These are phyloP conservation scores for Limenitis arthemis DNA, from an alignment of 2,888 invertebrate species.

Conservation along the genomic window DNA sequence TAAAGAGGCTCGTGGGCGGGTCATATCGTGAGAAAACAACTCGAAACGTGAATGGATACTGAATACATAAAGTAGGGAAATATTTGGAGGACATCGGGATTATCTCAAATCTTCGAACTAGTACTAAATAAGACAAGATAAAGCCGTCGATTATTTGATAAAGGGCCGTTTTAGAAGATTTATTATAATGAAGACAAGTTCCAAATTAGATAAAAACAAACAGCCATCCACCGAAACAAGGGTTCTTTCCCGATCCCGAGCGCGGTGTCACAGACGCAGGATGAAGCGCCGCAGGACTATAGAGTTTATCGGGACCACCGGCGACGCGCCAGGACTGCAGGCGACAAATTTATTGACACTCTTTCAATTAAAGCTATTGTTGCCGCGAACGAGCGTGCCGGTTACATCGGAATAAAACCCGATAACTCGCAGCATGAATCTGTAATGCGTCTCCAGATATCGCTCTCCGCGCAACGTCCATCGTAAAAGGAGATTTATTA, in stretches of 20 bases:
- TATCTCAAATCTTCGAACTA: slow-evolving; percentile 12
- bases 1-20: slow-evolving; percentile 49
- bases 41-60: slow-evolving; percentile 39
- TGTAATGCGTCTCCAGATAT: slow-evolving; percentile 56
- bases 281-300: slow-evolving; percentile 35
- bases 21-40: slow-evolving; percentile 59
- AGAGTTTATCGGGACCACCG: slow-evolving; percentile 63
- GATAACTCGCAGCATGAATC: slow-evolving; percentile 66
- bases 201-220: slow-evolving; percentile 61
- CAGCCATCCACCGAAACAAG: slow-evolving; percentile 48
- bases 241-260: slow-evolving; percentile 49
- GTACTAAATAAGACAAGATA: slow-evolving; percentile 36
- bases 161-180: slow-evolving; percentile 52
- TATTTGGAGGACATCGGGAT: background rate
- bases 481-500: slow-evolving; percentile 72
- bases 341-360: slow-evolving; percentile 71
- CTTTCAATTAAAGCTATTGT: slow-evolving; percentile 72
- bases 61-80: background rate
- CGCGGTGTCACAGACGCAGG: slow-evolving; percentile 37
- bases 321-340: slow-evolving; percentile 45
- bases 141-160: slow-evolving; percentile 38
- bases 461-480: slow-evolving; percentile 49
- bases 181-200: slow-evolving; percentile 61
- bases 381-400: slow-evolving; percentile 53
- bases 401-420: slow-evolving; percentile 66